These are phyloP conservation scores for Hydrotaea diabolus DNA, from an alignment of 2,888 invertebrate genomes.

Conservation along the genomic window DNA sequence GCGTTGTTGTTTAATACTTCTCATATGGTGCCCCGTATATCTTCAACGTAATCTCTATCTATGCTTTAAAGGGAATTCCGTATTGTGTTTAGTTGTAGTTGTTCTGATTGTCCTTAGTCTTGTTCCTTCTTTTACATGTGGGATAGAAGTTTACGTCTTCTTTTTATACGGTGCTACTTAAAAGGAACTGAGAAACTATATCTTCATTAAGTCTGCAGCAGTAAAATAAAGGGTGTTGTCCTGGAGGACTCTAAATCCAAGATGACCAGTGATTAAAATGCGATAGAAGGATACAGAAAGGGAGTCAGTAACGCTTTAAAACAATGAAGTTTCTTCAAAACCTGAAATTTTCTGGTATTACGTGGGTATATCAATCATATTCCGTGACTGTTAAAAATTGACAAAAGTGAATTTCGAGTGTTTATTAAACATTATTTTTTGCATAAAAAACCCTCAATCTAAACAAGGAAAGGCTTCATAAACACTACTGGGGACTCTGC, in stretches of 20 bases:
- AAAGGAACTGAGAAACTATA: neutral
- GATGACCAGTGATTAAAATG: no score
- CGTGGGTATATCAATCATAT: no score
- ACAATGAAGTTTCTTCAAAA: no score
- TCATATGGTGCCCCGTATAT: neutral
- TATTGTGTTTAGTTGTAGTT: neutral
- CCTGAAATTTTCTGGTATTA: no score
- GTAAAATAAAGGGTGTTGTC: slow-evolving; percentile 7
- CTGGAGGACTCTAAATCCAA: neutral
- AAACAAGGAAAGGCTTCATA: no score
- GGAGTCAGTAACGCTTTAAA: no score
- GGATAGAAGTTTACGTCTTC: neutral
- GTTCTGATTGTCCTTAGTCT: neutral
- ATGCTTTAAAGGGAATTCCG: slow-evolving; percentile 41
- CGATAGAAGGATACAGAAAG: no score
- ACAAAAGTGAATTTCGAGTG: no score
- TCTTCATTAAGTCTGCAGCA: slow-evolving; percentile 41
- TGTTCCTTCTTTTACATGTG: neutral
- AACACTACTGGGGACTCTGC: no score
- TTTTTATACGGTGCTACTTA: neutral
- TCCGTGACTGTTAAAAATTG: no score
- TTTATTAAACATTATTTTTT: no score
- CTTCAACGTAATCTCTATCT: slow-evolving; percentile 24
- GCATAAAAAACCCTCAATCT: no score
- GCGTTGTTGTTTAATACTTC: neutral